Evolutionary conservation across 2,888 invertebrate genomes (phyloP).

Genomic region (Cynaeus angustus): DNA sequence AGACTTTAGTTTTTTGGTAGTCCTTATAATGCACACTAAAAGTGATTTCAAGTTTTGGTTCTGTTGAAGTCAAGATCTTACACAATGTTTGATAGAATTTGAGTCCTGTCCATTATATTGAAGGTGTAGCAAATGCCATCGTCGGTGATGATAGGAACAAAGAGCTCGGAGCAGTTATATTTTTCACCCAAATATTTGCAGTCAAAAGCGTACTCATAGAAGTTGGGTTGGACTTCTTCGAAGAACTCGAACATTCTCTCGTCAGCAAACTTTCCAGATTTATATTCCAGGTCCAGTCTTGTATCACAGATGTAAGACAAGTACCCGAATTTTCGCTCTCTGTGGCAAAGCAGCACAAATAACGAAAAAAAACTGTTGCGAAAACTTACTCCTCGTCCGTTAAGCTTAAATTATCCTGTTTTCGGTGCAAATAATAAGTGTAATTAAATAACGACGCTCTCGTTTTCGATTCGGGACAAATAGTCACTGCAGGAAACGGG

Average conservation of each 20-base stretch:
- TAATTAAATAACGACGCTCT: conserved; percentile 48
- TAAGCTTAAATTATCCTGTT: conserved; percentile 35
- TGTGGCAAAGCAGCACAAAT: conserved; percentile 21
- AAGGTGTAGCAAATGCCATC: conserved; percentile 54
- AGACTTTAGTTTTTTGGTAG: conserved; percentile 45
- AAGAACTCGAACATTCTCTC: conserved; percentile 24
- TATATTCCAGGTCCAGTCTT: conserved; percentile 32
- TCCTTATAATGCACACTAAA: conserved; percentile 51
- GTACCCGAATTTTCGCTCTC: conserved; percentile 52
- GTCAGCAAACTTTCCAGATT: conserved; percentile 11
- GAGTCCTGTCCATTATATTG: conserved; percentile 48
- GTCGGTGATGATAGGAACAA: conserved; percentile 50
- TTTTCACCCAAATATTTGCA: conserved; percentile 49
- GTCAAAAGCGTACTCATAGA: conserved; percentile 48
- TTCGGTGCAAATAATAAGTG: conserved; percentile 42
- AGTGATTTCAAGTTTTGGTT: background rate
- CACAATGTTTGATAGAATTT: conserved; percentile 47
- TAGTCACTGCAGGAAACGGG: conserved; percentile 65
- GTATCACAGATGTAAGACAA: conserved; percentile 49
- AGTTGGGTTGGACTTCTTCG: conserved; percentile 48
- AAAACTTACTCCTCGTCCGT: conserved; percentile 50
- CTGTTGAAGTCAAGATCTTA: conserved; percentile 13
- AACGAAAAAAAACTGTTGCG: conserved; percentile 6
- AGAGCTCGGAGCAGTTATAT: conserved; percentile 48
- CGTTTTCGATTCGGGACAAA: conserved; percentile 51